phyloP scores from a whole-genome alignment of 53 echinoderm and acorn worm species.

The Echinometra lucunter region DNA sequence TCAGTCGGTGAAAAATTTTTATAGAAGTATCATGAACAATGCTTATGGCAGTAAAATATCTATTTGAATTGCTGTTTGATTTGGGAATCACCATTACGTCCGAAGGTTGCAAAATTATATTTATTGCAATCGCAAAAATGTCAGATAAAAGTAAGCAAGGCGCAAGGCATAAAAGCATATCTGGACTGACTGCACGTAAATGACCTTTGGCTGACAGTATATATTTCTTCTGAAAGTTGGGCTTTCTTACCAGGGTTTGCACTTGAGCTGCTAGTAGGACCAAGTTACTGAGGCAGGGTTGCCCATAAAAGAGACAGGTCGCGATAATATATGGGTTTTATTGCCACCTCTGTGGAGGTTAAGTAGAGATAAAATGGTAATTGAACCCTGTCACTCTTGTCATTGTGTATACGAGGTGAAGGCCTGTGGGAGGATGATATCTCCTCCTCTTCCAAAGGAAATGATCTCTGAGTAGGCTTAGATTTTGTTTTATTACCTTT shows the following conservation, averaged over 20 bases:
- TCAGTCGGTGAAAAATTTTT: no score
- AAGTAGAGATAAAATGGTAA: background rate
- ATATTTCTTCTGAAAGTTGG: background rate
- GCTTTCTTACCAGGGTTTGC: no score
- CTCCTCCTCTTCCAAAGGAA: background rate
- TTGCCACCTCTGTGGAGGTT: background rate
- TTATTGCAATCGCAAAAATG: background rate
- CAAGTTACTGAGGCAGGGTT: no score
- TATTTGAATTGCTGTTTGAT: background rate
- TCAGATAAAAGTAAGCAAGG: background rate
- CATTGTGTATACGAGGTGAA: background rate
- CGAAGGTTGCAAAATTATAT: background rate
- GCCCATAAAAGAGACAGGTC: no score
- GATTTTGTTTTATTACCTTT: background rate
- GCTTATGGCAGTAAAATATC: no score
- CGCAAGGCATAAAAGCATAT: background rate
- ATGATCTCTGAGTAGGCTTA: background rate
- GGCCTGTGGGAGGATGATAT: no score
- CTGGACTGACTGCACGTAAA: background rate
- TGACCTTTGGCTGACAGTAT: background rate
- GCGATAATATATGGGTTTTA: background rate
- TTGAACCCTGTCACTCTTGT: background rate
- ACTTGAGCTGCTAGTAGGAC: no score
- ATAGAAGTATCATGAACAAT: no score
- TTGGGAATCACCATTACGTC: background rate